phyloP scores from a whole-genome alignment of 37 sponge, comb jelly and placozoan genomes.

The Ephydatia muelleri region DNA sequence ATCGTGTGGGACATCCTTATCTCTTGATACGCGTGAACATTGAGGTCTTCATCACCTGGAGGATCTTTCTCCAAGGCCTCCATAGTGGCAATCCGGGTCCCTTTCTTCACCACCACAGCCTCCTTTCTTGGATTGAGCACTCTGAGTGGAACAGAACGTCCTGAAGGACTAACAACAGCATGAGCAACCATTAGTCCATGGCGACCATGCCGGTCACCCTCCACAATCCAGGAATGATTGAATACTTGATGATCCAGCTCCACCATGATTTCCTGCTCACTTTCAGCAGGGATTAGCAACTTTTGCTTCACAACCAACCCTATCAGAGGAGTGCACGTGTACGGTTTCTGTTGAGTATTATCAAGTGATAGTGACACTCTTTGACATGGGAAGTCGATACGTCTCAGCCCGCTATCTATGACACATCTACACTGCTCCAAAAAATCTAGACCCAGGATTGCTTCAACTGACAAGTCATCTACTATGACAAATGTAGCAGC shows the following conservation, averaged over 20 bases:
- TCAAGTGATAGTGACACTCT: slow-evolving; percentile 9
- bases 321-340: background rate
- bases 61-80: background rate
- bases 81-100: slow-evolving; percentile 17
- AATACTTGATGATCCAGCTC: background rate
- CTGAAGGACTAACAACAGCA: slow-evolving; percentile 6
- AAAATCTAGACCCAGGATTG: slow-evolving; percentile 26
- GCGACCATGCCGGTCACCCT: background rate
- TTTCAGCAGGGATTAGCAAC: slow-evolving; percentile 8
- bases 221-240: slow-evolving; percentile 15
- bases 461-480: too few relatives aligned
- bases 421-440: slow-evolving; percentile 6
- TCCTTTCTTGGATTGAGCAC: slow-evolving; percentile 11
- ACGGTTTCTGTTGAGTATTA: background rate
- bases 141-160: background rate
- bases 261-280: slow-evolving; percentile 10
- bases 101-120: background rate
- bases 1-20: background rate
- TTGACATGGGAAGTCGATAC: slow-evolving; percentile 4
- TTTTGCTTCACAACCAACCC: background rate
- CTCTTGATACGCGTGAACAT: background rate
- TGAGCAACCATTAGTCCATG: slow-evolving; percentile 17
- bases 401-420: background rate
- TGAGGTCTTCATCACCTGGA: background rate
- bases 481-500: too few relatives aligned